These are phyloP conservation scores for Coccyzus lansbergi DNA, from an alignment of 2,797 vertebrate species.

Conservation along the genomic window DNA sequence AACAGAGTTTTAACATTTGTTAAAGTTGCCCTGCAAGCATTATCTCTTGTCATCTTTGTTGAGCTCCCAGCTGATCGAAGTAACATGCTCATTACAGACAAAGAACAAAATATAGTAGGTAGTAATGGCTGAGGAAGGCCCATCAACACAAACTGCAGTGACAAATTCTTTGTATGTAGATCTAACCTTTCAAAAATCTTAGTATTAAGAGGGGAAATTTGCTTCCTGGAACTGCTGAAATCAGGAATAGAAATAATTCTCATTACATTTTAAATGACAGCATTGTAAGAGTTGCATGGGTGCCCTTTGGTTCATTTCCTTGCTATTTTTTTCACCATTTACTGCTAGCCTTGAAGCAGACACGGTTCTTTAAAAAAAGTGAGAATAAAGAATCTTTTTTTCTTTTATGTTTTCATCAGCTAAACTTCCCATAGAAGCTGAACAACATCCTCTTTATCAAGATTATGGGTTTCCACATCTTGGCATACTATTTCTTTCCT, in stretches of 20 bases:
- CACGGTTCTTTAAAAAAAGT: neutral
- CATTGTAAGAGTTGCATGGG: neutral
- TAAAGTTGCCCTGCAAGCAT: neutral
- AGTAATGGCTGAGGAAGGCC: neutral
- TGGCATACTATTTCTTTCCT: constrained; percentile 49
- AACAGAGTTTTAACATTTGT: neutral
- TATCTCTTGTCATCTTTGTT: neutral
- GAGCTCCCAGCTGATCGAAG: neutral
- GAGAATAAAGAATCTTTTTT: constrained; percentile 9
- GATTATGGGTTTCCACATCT: constrained; percentile 45
- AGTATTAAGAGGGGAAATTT: neutral
- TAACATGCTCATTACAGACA: neutral
- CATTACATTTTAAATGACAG: neutral
- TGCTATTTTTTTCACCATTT: neutral
- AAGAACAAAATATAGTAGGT: neutral
- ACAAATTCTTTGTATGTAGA: neutral
- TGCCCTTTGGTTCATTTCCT: neutral
- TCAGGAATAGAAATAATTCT: constrained; percentile 17
- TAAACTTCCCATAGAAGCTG: constrained; percentile 40
- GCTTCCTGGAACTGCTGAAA: constrained; percentile 9
- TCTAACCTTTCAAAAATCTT: neutral
- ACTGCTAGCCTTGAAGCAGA: neutral
- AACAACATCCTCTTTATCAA: constrained; percentile 61
- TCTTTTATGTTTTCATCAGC: constrained; percentile 28
- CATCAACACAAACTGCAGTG: neutral